phyloP scores from a whole-genome alignment of 2,888 invertebrate genomes.

The Pseudanteris insignis region DNA sequence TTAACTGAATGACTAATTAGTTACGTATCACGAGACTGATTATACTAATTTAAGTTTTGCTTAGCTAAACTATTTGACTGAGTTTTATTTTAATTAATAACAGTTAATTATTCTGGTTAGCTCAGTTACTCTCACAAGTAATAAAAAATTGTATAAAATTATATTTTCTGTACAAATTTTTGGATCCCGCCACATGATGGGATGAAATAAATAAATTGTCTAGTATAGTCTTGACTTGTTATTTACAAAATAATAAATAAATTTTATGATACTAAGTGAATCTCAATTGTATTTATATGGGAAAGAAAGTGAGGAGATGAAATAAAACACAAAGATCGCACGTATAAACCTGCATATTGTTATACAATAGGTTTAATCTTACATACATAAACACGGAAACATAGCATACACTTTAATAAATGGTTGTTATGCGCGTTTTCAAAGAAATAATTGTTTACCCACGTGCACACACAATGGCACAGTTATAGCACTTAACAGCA shows the following conservation, averaged over 20 bases:
- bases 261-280: too few relatives aligned
- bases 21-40: slow-evolving; percentile 20
- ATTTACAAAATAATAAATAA: too few relatives aligned
- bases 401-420: slow-evolving; percentile 55
- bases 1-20: too few relatives aligned
- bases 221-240: slow-evolving; percentile 44
- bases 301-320: too few relatives aligned
- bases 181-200: slow-evolving; percentile 40
- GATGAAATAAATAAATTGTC: slow-evolving; percentile 63
- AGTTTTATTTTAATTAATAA: slow-evolving; percentile 13
- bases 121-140: slow-evolving; percentile 18
- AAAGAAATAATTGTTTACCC: slow-evolving; percentile 30
- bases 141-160: slow-evolving; percentile 57
- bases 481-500: slow-evolving; percentile 13
- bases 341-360: slow-evolving; percentile 63
- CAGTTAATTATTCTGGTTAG: slow-evolving; percentile 8
- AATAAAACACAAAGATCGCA: slow-evolving; percentile 40
- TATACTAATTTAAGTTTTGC: slow-evolving; percentile 40
- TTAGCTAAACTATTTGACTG: slow-evolving; percentile 38
- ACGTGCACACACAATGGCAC: slow-evolving; percentile 47
- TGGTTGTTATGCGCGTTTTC: slow-evolving; percentile 43
- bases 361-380: slow-evolving; percentile 63
- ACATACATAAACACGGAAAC: slow-evolving; percentile 59
- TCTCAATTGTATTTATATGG: too few relatives aligned
- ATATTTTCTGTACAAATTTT: slow-evolving; percentile 58